Percentiles rank a stretch among this genome's conserved stretches.
Evolutionary conservation across 2,888 invertebrate species (phyloP).

Genomic region (Cryptops parisi): DNA sequence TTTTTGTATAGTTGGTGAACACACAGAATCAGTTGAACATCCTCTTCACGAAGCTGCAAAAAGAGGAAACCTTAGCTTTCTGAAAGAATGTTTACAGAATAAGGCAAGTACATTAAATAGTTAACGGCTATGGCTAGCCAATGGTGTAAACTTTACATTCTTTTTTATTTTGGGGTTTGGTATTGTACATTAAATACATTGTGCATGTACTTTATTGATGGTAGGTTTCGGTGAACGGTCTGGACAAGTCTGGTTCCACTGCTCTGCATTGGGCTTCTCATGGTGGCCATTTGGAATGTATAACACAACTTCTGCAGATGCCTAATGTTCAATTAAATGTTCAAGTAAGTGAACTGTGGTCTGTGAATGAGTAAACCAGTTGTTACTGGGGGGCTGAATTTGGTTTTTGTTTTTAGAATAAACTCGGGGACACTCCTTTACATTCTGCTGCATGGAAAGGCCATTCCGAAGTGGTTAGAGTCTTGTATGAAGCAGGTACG

Average conservation of each 20-base stretch:
- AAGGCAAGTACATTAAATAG: conserved; percentile 33
- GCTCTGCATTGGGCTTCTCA: conserved; percentile 50
- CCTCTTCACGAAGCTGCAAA: conserved; percentile 52
- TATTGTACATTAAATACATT: too few relatives aligned
- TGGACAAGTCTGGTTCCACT: conserved; percentile 49
- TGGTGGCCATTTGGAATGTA: conserved; percentile 44
- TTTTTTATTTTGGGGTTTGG: too few relatives aligned
- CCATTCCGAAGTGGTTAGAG: conserved; percentile 40
- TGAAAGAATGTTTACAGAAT: conserved; percentile 43
- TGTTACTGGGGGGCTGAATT: background rate
- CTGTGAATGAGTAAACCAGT: background rate
- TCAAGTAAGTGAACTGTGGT: conserved; percentile 27
- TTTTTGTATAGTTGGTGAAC: conserved; percentile 40
- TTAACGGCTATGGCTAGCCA: too few relatives aligned
- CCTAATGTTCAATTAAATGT: conserved; percentile 36
- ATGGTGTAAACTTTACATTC: too few relatives aligned
- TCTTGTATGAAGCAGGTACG: conserved; percentile 38
- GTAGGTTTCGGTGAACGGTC: conserved; percentile 43
- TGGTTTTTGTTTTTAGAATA: conserved; percentile 37
- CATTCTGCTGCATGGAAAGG: conserved; percentile 46
- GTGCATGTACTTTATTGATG: conserved; percentile 8
- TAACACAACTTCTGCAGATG: conserved; percentile 37
- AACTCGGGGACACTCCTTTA: conserved; percentile 48
- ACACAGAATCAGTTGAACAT: conserved; percentile 42
- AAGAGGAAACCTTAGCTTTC: conserved; percentile 44